These are phyloP conservation scores for Lithobates sylvaticus DNA, from an alignment of 2,797 vertebrate genomes.

Conservation along the genomic window DNA sequence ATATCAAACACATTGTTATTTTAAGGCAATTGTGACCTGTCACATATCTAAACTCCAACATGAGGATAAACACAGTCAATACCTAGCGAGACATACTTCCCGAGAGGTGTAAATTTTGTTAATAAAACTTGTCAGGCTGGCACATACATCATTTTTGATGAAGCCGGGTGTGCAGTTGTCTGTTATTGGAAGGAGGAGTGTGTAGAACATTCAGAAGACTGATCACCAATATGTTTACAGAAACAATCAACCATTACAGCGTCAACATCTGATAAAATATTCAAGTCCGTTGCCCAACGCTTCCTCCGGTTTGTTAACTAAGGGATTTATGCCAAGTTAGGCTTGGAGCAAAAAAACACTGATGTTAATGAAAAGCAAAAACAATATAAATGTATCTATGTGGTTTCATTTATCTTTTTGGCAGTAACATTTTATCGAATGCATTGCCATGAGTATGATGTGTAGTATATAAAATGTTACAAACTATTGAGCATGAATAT, in stretches of 20 bases:
- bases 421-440: constrained; percentile 17
- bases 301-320: not conserved
- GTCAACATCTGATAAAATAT: not conserved
- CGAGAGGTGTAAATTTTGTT: too few relatives aligned
- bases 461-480: constrained; percentile 12
- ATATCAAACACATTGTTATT: too few relatives aligned
- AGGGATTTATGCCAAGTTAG: constrained; percentile 18
- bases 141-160: not conserved
- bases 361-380: constrained; percentile 1
- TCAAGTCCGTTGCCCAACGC: not conserved
- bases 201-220: not conserved
- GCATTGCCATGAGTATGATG: constrained; percentile 13
- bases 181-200: not conserved
- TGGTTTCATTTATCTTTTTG: constrained; percentile 7
- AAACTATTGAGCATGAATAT: constrained; percentile 19
- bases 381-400: not conserved
- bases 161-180: not conserved
- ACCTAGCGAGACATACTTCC: too few relatives aligned
- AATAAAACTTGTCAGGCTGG: too few relatives aligned
- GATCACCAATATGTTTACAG: not conserved
- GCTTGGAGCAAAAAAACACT: not conserved
- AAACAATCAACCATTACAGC: not conserved
- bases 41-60: too few relatives aligned
- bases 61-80: too few relatives aligned
- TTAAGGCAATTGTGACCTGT: too few relatives aligned